Evolutionary conservation across 2,888 invertebrate genomes (phyloP), one percentile per base, ranked within the genome.

Genomic region (Formica aserva): DNA sequence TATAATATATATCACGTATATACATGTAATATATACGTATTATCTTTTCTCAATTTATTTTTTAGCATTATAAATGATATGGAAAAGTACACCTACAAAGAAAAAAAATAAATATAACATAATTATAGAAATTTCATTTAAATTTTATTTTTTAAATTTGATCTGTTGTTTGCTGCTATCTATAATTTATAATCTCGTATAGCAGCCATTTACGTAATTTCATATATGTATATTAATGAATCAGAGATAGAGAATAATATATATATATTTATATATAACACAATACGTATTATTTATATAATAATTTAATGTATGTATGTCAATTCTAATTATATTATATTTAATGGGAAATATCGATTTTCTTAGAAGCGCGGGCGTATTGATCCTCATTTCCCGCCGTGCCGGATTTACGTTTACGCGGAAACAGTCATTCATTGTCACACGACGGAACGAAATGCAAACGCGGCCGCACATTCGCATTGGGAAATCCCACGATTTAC

Each of bases 401-500:
- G 18, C 32, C 9, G 57, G 26, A 22, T 71, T 71, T n/a, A 35
- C 71, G 35, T 78, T 71, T 45, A 71, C 71, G 60, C 57, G 32
- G 35, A 32, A 78, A 48, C 60, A 45, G 78, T 71, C 78, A 71
- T 80, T 71, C 60, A 80, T 71, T 80, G 71, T 71, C 45, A 62
- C 60, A 78, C 60, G 60, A 60, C 78, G 60, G 60, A 71, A 78
- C 18, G 78, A 71, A 80, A 80, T 35, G 57, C 71, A 71, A 80
- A 71, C 60, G 60, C 60, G 35, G 35, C 8, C 60, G 32, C 35
- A 71, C 57, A 45, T 71, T 55, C 29, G 41, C 55, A 55, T 60
- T 80, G 60, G 45, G 48, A 80, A 71, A 71, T 78, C 32, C 18
- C 18, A n/a, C 60, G 71, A 80, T 80, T 78, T 80, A 80, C 71